Conservation (phyloP, 2,888 invertebrate species). For the Clunio marinus region DNA sequence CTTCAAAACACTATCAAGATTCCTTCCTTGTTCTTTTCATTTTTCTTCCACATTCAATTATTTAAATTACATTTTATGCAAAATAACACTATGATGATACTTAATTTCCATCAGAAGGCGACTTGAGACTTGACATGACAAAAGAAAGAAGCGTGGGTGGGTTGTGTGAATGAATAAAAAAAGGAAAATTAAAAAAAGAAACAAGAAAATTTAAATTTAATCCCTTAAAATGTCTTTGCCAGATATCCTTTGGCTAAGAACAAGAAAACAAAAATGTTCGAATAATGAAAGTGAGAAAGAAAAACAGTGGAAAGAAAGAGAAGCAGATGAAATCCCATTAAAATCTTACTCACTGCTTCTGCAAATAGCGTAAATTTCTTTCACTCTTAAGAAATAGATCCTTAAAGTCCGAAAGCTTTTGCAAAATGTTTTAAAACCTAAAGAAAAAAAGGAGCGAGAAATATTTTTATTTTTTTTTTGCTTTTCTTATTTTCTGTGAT, state of each 20-base stretch:
- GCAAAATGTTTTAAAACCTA: too few species aligned
- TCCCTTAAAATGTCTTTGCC: conserved; percentile 21
- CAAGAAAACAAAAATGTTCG: not conserved
- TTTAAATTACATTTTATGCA: conserved; percentile 27
- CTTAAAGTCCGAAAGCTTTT: too few species aligned
- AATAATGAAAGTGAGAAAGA: too few species aligned
- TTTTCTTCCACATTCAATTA: conserved; percentile 15
- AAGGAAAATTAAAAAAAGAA: not conserved
- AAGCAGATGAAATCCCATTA: too few species aligned
- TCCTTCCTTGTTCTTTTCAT: not conserved
- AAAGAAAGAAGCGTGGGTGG: not conserved
- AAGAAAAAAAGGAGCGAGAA: too few species aligned
- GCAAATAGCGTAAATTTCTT: too few species aligned
- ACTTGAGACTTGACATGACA: too few species aligned
- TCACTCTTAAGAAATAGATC: too few species aligned
- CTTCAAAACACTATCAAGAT: conserved; percentile 18
- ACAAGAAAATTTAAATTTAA: conserved; percentile 22
- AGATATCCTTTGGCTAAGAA: conserved; percentile 13
- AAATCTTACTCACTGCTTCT: too few species aligned
- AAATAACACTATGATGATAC: conserved; percentile 13
- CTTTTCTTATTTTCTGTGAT: too few species aligned
- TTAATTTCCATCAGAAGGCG: conserved; percentile 19
- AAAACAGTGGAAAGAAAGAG: too few species aligned
- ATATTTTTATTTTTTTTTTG: too few species aligned
- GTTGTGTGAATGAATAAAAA: not conserved